Evolutionary conservation across 2,797 vertebrate species (phyloP).

Genomic region (Gila robusta): DNA sequence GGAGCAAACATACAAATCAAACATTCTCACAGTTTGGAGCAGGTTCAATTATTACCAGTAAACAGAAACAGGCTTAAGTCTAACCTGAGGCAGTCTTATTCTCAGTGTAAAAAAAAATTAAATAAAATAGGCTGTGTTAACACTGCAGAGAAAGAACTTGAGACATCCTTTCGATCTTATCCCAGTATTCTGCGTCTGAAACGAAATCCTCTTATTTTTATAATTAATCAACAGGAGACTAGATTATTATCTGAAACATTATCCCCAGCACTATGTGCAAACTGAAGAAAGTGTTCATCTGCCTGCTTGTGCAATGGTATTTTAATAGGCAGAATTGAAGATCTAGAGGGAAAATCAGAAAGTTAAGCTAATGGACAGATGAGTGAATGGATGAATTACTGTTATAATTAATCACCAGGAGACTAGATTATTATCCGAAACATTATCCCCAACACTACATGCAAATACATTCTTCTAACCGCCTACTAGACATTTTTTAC

Average conservation of each 20-base stretch:
- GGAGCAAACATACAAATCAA: background rate
- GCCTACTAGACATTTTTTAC: constrained; percentile 40
- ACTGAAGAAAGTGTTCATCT: constrained; percentile 37
- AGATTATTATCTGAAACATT: constrained; percentile 50
- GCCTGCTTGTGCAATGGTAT: constrained; percentile 43
- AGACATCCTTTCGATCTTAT: background rate
- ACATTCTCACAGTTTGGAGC: background rate
- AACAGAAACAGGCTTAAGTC: constrained; percentile 13
- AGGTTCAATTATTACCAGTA: constrained; percentile 8
- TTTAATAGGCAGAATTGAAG: constrained; percentile 49
- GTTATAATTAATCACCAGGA: constrained; percentile 55
- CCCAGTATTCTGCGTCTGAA: background rate
- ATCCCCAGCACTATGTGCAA: constrained; percentile 10
- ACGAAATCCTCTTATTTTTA: constrained; percentile 44
- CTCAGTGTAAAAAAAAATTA: background rate
- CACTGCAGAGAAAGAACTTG: constrained; percentile 4
- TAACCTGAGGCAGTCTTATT: constrained; percentile 9
- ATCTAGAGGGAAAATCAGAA: constrained; percentile 25
- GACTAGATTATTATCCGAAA: constrained; percentile 48
- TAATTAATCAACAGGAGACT: constrained; percentile 58
- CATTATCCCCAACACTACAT: background rate
- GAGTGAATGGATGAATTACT: background rate
- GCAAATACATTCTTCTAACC: constrained; percentile 32
- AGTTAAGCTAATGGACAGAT: constrained; percentile 31
- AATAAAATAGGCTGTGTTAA: background rate